Base-by-base conservation (phyloP, 1,140 invertebrate species). In the Armadillidium nasatum region DNA sequence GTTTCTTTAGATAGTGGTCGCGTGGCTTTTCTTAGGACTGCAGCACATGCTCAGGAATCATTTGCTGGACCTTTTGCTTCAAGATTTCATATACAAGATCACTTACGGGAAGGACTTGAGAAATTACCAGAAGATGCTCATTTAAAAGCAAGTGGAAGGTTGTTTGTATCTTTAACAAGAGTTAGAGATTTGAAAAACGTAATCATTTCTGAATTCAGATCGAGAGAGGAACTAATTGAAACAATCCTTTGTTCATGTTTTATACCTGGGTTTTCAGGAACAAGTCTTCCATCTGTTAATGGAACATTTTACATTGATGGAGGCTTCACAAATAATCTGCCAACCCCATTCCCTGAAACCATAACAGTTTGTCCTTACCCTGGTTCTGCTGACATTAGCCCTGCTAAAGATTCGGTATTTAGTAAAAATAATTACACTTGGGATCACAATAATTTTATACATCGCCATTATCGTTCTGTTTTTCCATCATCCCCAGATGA, bases 311-410 rank as follows among this genome's bases (percentile, higher is more conserved):
- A 97, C 84, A 95, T 98, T 88, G 97, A 99, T 85, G 97, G 97
- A 50, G 96, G 96, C 7, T 93, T 97, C 82, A 97, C 93, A 75
- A 93, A 99, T 82, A 99, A 99, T 87, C 87, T 97, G 81, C 96
- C 96, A 4, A 91, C 92, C 0, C 71, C 85, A 7, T 81, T 85
- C 76, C 84, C 97, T 10, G 94, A 99, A 84, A 92, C 95, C 83
- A 92, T 97, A 83, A 98, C 96, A 0, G 93, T 99, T 33, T 96
- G 93, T 83, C 97, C 97, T 0, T 99, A 99, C 85, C 94, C 94
- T 82, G 97, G 97, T 0, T 95, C 98, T 85, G 95, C 92, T 84
- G 96, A 99, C 84, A 99, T 99, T 80, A 99, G 96, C 86, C 97
- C 97, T 0, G 87, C 90, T 71, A 96, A 99, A 67, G 33, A 22